A percentile compares a stretch with the other conserved stretches of the same genome.
phyloP scores from a whole-genome alignment of 2,797 vertebrate genomes.

The Tauraco hartlaubi region DNA sequence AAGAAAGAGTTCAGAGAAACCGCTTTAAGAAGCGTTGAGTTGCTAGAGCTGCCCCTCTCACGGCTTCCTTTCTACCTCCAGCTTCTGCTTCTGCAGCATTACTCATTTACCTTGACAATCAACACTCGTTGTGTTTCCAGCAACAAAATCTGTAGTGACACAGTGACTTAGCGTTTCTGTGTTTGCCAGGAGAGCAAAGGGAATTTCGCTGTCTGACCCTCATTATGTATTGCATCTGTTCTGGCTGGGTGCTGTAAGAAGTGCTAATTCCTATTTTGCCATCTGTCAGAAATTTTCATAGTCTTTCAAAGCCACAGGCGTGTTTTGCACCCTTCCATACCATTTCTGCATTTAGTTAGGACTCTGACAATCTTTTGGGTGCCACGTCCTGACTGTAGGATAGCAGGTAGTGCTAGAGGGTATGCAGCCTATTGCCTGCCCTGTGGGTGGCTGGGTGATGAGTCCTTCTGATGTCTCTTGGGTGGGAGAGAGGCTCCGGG shows the following conservation, averaged over 20 bases:
- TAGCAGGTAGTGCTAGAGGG: not conserved
- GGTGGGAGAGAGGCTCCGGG: not conserved
- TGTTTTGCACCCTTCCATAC: not conserved
- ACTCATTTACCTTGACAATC: constrained; percentile 23
- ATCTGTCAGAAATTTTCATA: not conserved
- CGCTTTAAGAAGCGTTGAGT: not conserved
- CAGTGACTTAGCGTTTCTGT: not conserved
- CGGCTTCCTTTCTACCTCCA: not conserved
- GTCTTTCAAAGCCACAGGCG: not conserved
- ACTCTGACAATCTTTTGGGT: not conserved
- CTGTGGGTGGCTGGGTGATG: not conserved
- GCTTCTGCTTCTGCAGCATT: not conserved
- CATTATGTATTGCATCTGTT: constrained; percentile 27
- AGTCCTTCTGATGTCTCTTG: not conserved
- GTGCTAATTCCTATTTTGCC: constrained; percentile 21
- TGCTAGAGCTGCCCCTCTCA: not conserved
- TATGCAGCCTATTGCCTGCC: not conserved
- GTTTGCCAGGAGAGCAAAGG: not conserved
- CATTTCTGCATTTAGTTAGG: not conserved
- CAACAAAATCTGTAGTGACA: constrained; percentile 40
- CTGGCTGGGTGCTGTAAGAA: not conserved
- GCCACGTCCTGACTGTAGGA: fast-evolving
- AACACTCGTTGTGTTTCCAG: not conserved
- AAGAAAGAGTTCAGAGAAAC: not conserved
- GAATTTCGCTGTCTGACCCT: constrained; percentile 17